Base-by-base conservation (phyloP, 2,797 vertebrate species). In the Lagocephalus sceleratus region DNA sequence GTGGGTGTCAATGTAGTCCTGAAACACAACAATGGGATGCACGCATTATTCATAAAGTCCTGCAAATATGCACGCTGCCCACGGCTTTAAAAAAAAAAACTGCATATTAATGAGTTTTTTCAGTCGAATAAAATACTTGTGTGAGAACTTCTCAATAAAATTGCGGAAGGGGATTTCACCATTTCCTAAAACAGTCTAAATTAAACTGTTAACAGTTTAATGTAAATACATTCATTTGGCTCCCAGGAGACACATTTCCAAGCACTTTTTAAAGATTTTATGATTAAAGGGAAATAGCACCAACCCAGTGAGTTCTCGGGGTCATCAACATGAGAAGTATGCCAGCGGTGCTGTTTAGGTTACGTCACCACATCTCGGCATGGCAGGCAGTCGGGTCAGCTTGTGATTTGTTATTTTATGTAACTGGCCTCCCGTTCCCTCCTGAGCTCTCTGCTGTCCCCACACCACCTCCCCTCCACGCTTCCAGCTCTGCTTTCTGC, bases 1-100 rank as follows among this genome's bases (percentile, higher is more conserved):
- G 72, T 98, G 96, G 53, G 94, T 91, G 44, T 98, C 95, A 16
- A 97, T 98, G 83, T 98, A 99, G 43, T 98, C 97, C 97, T 96
- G 77, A 46, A 85, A 88, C 16, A 73, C 40, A 75, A 45, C 65
- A 1, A 17, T 17, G 39, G 17, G 16, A 40, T 7, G 5, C 15
- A 40, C n/a, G 7, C 5, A 8, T 40, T 2, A 40, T 40, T 40
- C n/a, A 40, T 40, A 40, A 40, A 17, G 11, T n/a, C 19, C 12
- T n/a, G 17, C 17, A 9, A 29, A 45, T 20, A 19, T 5, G 20
- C 8, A 11, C 5, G 12, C 26, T 11, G 8, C 35, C 15, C 6
- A 45, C 5, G 43, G 14, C 19, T 35, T 32, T 0, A 14, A 29
- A 35, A 21, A 10, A 1, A 14, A 29, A 35, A 21, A 10, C 0